Base-by-base conservation (phyloP, 1,140 invertebrate genomes). In the Leptopilina boulardi region DNA sequence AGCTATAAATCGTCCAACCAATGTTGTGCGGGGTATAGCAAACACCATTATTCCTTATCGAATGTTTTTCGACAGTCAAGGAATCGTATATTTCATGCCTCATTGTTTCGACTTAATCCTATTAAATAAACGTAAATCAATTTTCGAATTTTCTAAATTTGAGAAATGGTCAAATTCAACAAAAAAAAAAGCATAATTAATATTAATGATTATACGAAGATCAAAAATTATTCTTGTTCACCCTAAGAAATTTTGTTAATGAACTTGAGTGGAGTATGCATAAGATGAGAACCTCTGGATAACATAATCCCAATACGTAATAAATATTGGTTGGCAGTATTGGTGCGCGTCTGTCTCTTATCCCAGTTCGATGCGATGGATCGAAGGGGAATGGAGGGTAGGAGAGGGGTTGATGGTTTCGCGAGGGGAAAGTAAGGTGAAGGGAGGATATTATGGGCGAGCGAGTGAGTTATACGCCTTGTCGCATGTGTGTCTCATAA, bases 401-500 rank as follows among this genome's bases (percentile, higher is more conserved):
- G n/a, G n/a, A n/a, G 34, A 38, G 34, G 70, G 59, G 59, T 47
- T 70, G 76, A 75, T 79, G 76, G 75, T 54, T 66, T 38, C 54
- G 21, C 19, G 41, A 15, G 56, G 66, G 79, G 73, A 51, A n/a
- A 72, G 75, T 59, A 71, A 74, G 9, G 73, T 42, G 75, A 80
- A 81, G 84, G 82, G 83, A 83, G 83, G 84, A 88, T 89, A 89
- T 89, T 90, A 90, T 87, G 88, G 87, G 84, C 86, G 88, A 89
- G 83, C 87, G 88, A 90, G 89, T 90, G 89, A 91, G 89, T 91
- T 91, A 90, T 90, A 91, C 87, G 88, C 80, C 77, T 88, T 85
- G 89, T 85, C 89, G 88, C 89, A 89, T 90, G 88, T 89, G 89
- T 89, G 89, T 89, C 89, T 89, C 89, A 90, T 91, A 90, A 90